These are phyloP conservation scores for Himalopsyche kuldschensis DNA, from an alignment of 2,888 invertebrate species.

Conservation along the genomic window DNA sequence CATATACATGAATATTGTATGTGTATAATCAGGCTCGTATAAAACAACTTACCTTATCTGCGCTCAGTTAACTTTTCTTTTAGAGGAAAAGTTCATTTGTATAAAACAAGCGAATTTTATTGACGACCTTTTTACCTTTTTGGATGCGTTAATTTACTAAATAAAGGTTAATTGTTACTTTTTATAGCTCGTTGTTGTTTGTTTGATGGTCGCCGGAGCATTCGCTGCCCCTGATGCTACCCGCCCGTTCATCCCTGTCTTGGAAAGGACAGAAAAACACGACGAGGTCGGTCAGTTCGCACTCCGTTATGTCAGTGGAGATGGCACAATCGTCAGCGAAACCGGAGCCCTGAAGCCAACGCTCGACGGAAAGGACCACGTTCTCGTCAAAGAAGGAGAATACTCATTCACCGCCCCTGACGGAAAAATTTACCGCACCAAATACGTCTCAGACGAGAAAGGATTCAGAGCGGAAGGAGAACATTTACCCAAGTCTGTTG, in stretches of 20 bases:
- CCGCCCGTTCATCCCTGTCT: slow-evolving; percentile 21
- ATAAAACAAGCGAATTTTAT: too few species aligned
- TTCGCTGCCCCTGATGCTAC: slow-evolving; percentile 26
- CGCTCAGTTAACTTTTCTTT: too few species aligned
- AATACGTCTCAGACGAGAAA: slow-evolving; percentile 32
- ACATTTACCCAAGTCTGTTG: slow-evolving; percentile 23
- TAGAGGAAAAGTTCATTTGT: too few species aligned
- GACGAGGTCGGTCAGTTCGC: slow-evolving; percentile 35
- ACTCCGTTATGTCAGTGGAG: slow-evolving; percentile 31
- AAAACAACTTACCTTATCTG: too few species aligned
- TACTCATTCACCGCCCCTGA: slow-evolving; percentile 31
- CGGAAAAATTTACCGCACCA: slow-evolving; percentile 27
- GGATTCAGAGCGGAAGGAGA: slow-evolving; percentile 35
- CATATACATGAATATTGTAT: too few species aligned
- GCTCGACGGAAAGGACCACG: slow-evolving; percentile 33
- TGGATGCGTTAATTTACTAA: too few species aligned
- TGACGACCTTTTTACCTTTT: too few species aligned
- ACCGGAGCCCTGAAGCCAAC: slow-evolving; percentile 34
- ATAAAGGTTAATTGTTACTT: neutral
- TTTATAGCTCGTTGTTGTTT: slow-evolving; percentile 10
- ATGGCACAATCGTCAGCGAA: slow-evolving; percentile 28
- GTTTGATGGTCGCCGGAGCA: slow-evolving; percentile 12
- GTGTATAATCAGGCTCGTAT: too few species aligned
- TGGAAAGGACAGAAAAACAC: slow-evolving; percentile 31
- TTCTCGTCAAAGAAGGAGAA: slow-evolving; percentile 35